Conservation (phyloP, 2,797 vertebrate genomes). For the Buphagus erythrorhynchus region DNA sequence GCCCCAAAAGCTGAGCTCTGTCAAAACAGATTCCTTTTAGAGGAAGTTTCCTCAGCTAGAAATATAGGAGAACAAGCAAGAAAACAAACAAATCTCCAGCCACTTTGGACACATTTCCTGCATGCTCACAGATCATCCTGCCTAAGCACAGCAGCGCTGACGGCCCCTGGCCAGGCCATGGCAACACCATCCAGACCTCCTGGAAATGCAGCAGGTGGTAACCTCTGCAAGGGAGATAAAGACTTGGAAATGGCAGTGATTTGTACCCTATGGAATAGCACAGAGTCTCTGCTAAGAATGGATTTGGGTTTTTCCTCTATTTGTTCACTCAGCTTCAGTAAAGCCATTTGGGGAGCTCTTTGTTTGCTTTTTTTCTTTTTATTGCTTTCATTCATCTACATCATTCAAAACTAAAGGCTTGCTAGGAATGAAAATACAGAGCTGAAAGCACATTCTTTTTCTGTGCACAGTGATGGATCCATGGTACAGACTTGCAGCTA, state of each 20-base stretch:
- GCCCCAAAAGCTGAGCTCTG: background rate
- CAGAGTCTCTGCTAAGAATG: background rate
- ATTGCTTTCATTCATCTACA: background rate
- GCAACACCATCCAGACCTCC: background rate
- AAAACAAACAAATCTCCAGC: background rate
- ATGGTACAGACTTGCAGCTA: background rate
- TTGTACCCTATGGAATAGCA: background rate
- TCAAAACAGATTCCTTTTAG: background rate
- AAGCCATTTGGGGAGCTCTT: background rate
- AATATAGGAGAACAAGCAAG: accelerated
- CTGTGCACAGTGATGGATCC: background rate
- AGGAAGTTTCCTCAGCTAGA: background rate
- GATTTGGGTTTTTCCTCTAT: background rate
- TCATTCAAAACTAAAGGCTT: background rate
- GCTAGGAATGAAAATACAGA: background rate
- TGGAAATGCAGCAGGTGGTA: constrained; percentile 30
- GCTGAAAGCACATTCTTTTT: background rate
- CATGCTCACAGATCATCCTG: background rate
- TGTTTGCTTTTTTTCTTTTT: background rate
- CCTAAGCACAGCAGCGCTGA: background rate
- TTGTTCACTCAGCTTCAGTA: background rate
- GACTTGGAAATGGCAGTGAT: constrained; percentile 8
- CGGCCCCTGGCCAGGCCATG: background rate
- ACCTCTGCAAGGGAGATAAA: constrained; percentile 53
- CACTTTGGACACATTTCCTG: background rate